These are phyloP conservation scores for Hoplostethus atlanticus DNA, from an alignment of 2,797 vertebrate genomes.

Conservation along the genomic window DNA sequence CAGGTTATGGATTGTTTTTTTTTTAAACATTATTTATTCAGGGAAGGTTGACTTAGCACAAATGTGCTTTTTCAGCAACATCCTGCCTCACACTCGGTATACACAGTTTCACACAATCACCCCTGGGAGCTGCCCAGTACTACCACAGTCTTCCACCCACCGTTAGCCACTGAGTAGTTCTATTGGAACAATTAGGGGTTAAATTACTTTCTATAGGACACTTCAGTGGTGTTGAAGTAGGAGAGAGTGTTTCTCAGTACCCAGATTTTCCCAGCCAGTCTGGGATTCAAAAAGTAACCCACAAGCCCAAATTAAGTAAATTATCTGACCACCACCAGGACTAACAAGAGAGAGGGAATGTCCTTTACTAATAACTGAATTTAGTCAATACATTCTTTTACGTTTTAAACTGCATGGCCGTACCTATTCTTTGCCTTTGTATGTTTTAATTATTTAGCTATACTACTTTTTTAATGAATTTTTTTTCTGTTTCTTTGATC, in stretches of 20 bases:
- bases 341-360: background rate
- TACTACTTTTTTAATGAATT: too few relatives aligned
- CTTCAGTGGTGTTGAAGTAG: too few relatives aligned
- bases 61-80: conserved; percentile 7
- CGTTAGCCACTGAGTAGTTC: background rate
- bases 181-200: too few relatives aligned
- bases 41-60: conserved; percentile 7
- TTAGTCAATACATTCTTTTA: background rate
- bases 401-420: background rate
- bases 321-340: background rate
- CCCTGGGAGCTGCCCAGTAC: conserved; percentile 3
- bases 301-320: too few relatives aligned
- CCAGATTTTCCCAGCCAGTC: too few relatives aligned
- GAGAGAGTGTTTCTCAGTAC: too few relatives aligned
- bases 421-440: too few relatives aligned
- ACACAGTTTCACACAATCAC: conserved; percentile 17
- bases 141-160: conserved; percentile 18
- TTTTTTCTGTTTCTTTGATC: background rate
- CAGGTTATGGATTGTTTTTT: conserved; percentile 83
- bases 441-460: too few relatives aligned
- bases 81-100: background rate
- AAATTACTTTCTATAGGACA: too few relatives aligned
- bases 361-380: conserved; percentile 12
- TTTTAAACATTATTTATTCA: conserved; percentile 5
- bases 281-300: conserved; percentile 9